These are phyloP conservation scores for Australoheros scitulus DNA, from an alignment of 2,113 vertebrate genomes.

Conservation along the genomic window DNA sequence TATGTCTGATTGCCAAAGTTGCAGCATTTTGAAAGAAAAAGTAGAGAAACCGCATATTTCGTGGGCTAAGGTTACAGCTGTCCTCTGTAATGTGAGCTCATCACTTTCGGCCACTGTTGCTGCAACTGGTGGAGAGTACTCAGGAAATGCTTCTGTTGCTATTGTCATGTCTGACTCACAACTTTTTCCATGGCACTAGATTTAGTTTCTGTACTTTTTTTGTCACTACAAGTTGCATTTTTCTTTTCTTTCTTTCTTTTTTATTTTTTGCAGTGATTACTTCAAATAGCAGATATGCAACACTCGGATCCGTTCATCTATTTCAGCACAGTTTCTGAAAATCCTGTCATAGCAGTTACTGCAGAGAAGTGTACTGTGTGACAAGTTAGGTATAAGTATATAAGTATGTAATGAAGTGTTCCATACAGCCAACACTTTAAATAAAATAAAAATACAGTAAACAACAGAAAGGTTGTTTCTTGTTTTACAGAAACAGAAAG, in stretches of 20 bases:
- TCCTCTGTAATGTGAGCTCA: accelerated
- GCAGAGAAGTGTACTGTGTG: accelerated
- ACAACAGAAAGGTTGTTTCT: too few species aligned
- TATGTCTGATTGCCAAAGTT: not conserved
- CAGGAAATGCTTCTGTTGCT: not conserved
- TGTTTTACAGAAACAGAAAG: not conserved
- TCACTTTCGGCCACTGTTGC: not conserved
- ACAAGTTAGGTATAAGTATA: accelerated
- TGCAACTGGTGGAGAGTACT: accelerated
- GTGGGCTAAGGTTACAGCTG: accelerated
- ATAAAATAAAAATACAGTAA: not conserved
- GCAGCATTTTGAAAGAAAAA: not conserved
- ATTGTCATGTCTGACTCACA: accelerated
- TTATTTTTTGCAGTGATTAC: not conserved
- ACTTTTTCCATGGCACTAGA: accelerated
- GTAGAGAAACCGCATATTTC: not conserved
- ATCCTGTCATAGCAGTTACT: not conserved
- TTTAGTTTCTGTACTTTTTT: accelerated
- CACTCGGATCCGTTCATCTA: not conserved
- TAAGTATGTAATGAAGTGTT: accelerated
- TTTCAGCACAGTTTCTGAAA: not conserved
- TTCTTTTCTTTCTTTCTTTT: accelerated
- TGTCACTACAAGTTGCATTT: accelerated
- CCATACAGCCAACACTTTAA: accelerated
- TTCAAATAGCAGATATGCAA: not conserved